Evolutionary conservation across 2,113 vertebrate species (phyloP).

Genomic region (Aegypius monachus): DNA sequence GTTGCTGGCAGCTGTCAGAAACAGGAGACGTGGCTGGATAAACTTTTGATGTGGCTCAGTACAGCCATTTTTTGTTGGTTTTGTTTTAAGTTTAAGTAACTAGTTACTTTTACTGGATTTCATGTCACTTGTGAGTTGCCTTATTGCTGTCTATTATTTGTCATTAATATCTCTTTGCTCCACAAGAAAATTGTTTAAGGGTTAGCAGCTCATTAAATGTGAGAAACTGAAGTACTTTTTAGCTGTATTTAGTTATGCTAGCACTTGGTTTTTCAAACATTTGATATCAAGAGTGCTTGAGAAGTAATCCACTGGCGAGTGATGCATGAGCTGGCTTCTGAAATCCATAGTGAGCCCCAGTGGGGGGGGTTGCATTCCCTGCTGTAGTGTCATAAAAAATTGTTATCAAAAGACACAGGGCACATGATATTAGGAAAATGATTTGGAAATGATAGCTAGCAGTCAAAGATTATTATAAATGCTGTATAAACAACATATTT

Average conservation of each 20-base stretch:
- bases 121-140: background rate
- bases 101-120: background rate
- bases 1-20: background rate
- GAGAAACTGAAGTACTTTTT: background rate
- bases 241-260: background rate
- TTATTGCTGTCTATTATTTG: background rate
- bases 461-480: background rate
- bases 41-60: background rate
- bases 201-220: background rate
- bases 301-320: background rate
- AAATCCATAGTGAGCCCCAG: background rate
- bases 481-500: background rate
- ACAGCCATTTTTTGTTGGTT: background rate
- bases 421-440: background rate
- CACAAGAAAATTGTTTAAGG: background rate
- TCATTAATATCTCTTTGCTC: background rate
- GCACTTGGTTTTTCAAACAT: background rate
- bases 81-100: background rate
- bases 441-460: background rate
- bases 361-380: background rate
- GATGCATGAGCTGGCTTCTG: background rate
- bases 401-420: background rate
- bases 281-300: background rate
- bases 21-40: rapidly evolving
- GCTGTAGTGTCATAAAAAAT: background rate